Conservation (phyloP, 2,888 invertebrate species). For the Stenolophus ochropezus region DNA sequence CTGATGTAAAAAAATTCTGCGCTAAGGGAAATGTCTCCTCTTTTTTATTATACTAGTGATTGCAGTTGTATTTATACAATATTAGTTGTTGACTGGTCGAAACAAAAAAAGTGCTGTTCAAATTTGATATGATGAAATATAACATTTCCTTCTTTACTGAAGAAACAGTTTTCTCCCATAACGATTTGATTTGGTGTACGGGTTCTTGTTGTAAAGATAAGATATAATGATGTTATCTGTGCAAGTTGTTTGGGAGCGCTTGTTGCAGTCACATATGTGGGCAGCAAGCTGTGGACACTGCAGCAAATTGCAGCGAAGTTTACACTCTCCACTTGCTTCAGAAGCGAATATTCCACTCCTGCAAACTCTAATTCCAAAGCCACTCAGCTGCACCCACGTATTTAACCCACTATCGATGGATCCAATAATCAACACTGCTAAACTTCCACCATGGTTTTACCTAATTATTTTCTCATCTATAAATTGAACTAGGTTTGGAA, state of each 20-base stretch:
- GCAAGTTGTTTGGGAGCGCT: neutral
- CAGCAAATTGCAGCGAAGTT: slow-evolving; percentile 38
- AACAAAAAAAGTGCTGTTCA: no score
- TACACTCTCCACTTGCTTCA: slow-evolving; percentile 26
- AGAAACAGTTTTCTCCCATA: neutral
- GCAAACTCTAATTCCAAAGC: slow-evolving; percentile 5
- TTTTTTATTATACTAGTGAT: no score
- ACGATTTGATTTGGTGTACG: neutral
- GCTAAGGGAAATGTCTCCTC: no score
- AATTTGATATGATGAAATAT: no score
- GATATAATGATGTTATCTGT: neutral
- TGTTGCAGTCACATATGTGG: slow-evolving; percentile 31
- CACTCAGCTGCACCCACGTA: neutral
- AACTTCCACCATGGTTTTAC: no score
- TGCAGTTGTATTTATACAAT: no score
- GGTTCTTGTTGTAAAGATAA: neutral
- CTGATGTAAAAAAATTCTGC: no score
- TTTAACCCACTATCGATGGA: slow-evolving; percentile 7
- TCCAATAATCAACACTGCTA: slow-evolving; percentile 14
- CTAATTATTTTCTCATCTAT: no score
- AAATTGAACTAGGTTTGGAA: no score
- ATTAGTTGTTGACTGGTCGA: no score
- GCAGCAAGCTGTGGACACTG: slow-evolving; percentile 30
- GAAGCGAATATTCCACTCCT: slow-evolving; percentile 32
- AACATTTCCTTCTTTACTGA: neutral